These are phyloP conservation scores for Drosophila leonis DNA, from an alignment of 2,888 invertebrate genomes.

Conservation along the genomic window DNA sequence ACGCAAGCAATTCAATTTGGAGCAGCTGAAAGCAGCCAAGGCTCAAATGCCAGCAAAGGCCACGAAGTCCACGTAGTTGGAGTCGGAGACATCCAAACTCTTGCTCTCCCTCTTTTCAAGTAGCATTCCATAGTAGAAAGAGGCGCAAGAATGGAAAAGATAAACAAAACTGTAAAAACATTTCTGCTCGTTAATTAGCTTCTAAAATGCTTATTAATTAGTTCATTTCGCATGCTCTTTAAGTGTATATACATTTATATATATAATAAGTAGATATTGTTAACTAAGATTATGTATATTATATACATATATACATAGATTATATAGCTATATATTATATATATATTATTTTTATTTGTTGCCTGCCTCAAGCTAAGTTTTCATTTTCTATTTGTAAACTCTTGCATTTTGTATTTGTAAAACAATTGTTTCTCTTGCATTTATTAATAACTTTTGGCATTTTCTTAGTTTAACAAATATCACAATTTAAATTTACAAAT, in stretches of 20 bases:
- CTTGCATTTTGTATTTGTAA: too few relatives aligned
- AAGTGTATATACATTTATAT: background rate
- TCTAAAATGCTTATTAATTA: conserved; percentile 15
- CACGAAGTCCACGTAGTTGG: conserved; percentile 52
- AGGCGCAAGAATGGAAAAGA: background rate
- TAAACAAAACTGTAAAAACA: background rate
- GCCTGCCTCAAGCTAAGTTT: background rate
- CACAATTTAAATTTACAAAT: too few relatives aligned
- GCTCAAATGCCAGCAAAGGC: conserved; percentile 67
- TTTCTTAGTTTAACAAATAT: too few relatives aligned
- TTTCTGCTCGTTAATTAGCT: conserved; percentile 41
- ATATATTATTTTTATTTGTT: background rate
- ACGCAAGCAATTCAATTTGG: conserved; percentile 79
- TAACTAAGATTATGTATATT: background rate
- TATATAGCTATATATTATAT: background rate
- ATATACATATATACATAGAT: background rate
- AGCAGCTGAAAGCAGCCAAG: conserved; percentile 74
- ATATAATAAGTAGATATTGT: background rate
- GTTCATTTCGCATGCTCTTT: background rate
- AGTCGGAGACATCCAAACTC: conserved; percentile 15
- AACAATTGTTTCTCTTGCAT: too few relatives aligned
- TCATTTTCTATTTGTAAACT: background rate
- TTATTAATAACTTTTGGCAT: too few relatives aligned
- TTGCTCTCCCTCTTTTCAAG: conserved; percentile 7
- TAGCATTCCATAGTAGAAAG: conserved; percentile 51